phyloP scores from a whole-genome alignment of 2,113 vertebrate species.

The Scartelaos histophorus region DNA sequence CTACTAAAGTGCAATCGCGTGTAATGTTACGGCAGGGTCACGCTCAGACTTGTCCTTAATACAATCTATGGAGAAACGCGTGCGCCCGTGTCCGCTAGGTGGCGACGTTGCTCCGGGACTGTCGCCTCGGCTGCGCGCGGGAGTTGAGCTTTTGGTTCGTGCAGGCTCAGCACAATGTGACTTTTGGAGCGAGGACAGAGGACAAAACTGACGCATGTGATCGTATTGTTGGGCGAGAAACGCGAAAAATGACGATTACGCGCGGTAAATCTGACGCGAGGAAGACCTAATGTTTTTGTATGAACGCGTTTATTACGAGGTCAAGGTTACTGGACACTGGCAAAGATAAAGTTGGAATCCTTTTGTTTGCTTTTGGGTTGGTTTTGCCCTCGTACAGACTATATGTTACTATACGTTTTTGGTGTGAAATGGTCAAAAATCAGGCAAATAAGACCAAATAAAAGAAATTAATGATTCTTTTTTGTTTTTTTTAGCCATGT shows the following conservation, averaged over 20 bases:
- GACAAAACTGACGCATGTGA: constrained; percentile 29
- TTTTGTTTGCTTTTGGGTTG: no score
- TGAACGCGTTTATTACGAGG: no score
- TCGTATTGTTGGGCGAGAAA: neutral
- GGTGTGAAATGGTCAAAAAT: no score
- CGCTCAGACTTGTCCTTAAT: constrained; percentile 47
- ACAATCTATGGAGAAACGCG: constrained; percentile 41
- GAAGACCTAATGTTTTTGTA: no score
- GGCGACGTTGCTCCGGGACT: constrained; percentile 60
- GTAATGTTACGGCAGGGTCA: constrained; percentile 47
- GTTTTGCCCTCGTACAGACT: no score
- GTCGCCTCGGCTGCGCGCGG: constrained; percentile 18
- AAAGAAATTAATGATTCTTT: no score
- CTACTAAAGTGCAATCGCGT: constrained; percentile 57
- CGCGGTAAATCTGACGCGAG: no score
- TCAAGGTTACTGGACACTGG: no score
- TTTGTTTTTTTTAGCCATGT: no score
- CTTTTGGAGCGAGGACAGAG: constrained; percentile 25
- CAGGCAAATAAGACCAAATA: no score
- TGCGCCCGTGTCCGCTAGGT: constrained; percentile 57
- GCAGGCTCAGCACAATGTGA: constrained; percentile 43
- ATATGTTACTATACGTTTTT: no score
- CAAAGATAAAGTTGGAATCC: no score
- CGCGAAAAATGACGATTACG: neutral
- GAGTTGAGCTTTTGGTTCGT: constrained; percentile 46